These are phyloP conservation scores for Tokudaia tokunoshimensis DNA, from an alignment of 2,797 vertebrate species.

Conservation along the genomic window DNA sequence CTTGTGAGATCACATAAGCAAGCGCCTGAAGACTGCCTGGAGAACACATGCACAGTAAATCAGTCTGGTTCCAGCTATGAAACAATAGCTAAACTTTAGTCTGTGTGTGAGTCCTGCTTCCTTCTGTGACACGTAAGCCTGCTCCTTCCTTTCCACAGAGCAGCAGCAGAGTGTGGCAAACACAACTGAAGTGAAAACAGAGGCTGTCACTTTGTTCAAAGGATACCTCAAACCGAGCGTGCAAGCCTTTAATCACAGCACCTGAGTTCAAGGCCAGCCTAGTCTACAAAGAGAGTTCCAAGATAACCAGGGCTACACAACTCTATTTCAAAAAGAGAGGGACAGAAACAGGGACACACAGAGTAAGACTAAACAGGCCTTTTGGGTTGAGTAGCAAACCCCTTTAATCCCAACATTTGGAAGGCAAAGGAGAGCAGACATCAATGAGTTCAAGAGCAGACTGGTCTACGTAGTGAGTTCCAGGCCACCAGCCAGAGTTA, in stretches of 20 bases:
- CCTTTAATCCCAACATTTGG: neutral
- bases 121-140: constrained; percentile 70
- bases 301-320: neutral
- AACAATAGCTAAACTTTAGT: neutral
- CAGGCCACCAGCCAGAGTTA: neutral
- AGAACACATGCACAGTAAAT: constrained; percentile 70
- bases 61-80: neutral
- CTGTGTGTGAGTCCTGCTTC: constrained; percentile 53
- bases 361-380: neutral
- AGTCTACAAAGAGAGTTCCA: neutral
- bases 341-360: neutral
- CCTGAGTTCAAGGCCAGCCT: neutral
- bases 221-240: neutral
- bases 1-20: constrained; percentile 68
- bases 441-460: neutral
- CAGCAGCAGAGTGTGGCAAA: constrained; percentile 80
- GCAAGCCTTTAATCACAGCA: neutral
- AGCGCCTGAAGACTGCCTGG: constrained; percentile 62
- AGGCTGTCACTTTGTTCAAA: constrained; percentile 61
- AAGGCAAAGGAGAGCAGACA: neutral
- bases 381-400: neutral
- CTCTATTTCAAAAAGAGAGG: neutral
- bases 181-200: constrained; percentile 73
- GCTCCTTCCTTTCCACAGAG: constrained; percentile 79
- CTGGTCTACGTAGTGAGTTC: neutral